Conservation (phyloP, 2,888 invertebrate genomes). For the Allacma fusca region DNA sequence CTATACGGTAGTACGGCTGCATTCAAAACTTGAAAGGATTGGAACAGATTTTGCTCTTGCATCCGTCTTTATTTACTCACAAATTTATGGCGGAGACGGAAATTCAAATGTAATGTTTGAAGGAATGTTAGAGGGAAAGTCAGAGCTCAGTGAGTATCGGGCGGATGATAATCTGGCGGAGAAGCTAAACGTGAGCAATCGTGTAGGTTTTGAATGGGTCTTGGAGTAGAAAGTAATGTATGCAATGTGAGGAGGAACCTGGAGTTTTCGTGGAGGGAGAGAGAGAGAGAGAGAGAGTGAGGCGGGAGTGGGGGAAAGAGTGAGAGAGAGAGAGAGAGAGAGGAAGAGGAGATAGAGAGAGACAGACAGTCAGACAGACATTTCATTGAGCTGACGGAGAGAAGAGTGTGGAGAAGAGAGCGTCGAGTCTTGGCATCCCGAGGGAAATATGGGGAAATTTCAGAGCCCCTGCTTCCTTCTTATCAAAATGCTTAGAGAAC, state of each 20-base stretch:
- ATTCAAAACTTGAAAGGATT: neutral
- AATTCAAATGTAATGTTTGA: constrained; percentile 11
- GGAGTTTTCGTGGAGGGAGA: neutral
- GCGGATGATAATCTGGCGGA: constrained; percentile 8
- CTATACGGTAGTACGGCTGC: neutral
- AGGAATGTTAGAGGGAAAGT: neutral
- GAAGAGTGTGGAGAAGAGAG: constrained; percentile 25
- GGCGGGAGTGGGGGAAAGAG: neutral
- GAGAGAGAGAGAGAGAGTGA: constrained; percentile 28
- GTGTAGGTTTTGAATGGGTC: neutral
- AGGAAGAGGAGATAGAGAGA: constrained; percentile 5
- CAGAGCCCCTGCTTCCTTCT: constrained; percentile 56
- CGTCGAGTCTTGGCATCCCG: constrained; percentile 47
- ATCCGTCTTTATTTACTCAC: neutral
- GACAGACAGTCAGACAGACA: constrained; percentile 22
- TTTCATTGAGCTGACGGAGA: constrained; percentile 16
- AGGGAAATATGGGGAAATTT: constrained; percentile 61
- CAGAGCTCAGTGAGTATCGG: neutral
- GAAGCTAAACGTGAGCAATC: constrained; percentile 16
- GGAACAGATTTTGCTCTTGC: neutral
- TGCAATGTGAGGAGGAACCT: neutral
- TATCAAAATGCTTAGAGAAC: constrained; percentile 61
- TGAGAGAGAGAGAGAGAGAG: constrained; percentile 33
- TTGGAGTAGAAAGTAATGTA: neutral
- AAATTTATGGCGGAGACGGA: neutral